phyloP scores from a whole-genome alignment of 2,797 vertebrate genomes.

The Gambelia wislizenii region DNA sequence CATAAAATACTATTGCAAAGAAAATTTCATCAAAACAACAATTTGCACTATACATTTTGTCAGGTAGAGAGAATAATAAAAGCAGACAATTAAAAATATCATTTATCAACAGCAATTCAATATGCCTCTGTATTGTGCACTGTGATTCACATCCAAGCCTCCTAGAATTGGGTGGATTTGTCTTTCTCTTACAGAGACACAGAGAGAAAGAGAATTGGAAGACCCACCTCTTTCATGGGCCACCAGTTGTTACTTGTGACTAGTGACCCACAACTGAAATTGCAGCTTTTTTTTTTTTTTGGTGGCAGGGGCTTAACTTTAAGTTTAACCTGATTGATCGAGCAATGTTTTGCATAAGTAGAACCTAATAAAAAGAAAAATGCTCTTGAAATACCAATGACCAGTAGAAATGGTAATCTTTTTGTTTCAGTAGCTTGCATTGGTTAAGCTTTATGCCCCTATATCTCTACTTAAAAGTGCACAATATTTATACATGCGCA shows the following conservation, averaged over 20 bases:
- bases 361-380: not conserved
- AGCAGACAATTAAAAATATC: not conserved
- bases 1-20: not conserved
- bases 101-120: not conserved
- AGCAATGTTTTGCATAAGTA: not conserved
- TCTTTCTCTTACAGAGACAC: no score
- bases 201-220: not conserved
- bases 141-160: not conserved
- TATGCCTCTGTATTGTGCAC: not conserved
- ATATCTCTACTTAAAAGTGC: slow-evolving; percentile 1
- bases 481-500: not conserved
- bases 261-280: not conserved
- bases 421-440: not conserved
- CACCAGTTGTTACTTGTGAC: not conserved
- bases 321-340: not conserved
- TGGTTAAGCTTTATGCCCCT: not conserved
- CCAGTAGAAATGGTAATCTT: slow-evolving; percentile 4
- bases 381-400: not conserved
- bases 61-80: not conserved
- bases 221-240: not conserved
- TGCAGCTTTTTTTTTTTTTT: not conserved
- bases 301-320: not conserved
- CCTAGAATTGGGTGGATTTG: no score
- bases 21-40: not conserved
- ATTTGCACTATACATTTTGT: not conserved